A percentile compares a stretch with the other conserved stretches of the same genome.
Conservation (phyloP, 2,888 invertebrate genomes). For the Cheilosia grossa region DNA sequence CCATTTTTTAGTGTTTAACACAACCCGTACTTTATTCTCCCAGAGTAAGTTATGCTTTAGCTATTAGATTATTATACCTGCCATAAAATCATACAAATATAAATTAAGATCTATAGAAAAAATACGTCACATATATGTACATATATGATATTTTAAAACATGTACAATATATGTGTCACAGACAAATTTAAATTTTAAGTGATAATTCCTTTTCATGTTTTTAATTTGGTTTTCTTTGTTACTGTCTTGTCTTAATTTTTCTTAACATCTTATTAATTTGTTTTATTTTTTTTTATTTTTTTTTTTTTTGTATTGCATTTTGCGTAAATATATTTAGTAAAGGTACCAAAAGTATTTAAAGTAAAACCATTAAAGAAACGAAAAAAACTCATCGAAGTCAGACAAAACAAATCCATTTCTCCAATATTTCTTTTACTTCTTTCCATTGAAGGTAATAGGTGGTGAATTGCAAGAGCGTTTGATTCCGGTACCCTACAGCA, state of each 20-base stretch:
- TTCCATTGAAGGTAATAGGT: constrained; percentile 99
- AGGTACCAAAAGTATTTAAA: constrained; percentile 68
- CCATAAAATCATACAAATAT: constrained; percentile 38
- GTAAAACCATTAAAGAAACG: constrained; percentile 62
- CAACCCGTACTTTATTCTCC: constrained; percentile 72
- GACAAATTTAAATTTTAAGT: constrained; percentile 19
- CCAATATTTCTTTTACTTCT: constrained; percentile 84
- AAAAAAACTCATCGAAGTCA: constrained; percentile 71
- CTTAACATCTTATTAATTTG: constrained; percentile 44
- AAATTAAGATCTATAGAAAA: constrained; percentile 32
- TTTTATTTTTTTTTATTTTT: constrained; percentile 63
- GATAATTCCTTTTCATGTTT: constrained; percentile 3
- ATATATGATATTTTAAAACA: constrained; percentile 29
- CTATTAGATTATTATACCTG: constrained; percentile 55
- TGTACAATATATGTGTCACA: constrained; percentile 35
- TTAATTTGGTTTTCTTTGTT: constrained; percentile 32
- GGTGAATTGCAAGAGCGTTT: constrained; percentile 99
- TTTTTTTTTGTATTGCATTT: constrained; percentile 66
- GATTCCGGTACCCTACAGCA: constrained; percentile 99
- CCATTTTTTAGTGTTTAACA: constrained; percentile 71
- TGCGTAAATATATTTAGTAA: constrained; percentile 57
- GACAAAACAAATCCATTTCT: constrained; percentile 76
- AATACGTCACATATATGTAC: constrained; percentile 24
- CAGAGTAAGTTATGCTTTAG: constrained; percentile 70
- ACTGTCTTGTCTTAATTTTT: constrained; percentile 17